Conservation (phyloP, 2,888 invertebrate species). For the Sympetrum striolatum region DNA sequence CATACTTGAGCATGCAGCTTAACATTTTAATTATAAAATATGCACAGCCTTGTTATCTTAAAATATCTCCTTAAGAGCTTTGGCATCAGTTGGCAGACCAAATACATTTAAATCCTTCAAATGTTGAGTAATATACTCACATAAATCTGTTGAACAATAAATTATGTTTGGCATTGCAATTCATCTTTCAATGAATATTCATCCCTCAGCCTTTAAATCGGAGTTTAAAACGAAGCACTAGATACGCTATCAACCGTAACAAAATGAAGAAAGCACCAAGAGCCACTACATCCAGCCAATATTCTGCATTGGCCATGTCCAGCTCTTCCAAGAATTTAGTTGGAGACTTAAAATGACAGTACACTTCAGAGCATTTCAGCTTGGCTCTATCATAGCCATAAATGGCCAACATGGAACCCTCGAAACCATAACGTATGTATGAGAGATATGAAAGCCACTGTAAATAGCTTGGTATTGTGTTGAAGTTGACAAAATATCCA, state of each 20-base stretch:
- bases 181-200: neutral
- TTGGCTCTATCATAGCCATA: constrained; percentile 86
- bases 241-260: constrained; percentile 79
- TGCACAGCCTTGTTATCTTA: no score
- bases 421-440: constrained; percentile 91
- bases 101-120: no score
- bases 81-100: no score
- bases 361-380: constrained; percentile 80
- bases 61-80: no score
- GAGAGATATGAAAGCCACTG: constrained; percentile 90
- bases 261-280: constrained; percentile 79
- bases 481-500: constrained; percentile 92
- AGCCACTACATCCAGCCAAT: constrained; percentile 84
- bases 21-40: no score
- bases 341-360: constrained; percentile 83
- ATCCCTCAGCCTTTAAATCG: constrained; percentile 59
- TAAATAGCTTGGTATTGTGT: constrained; percentile 87
- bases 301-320: constrained; percentile 60
- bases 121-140: no score
- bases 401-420: constrained; percentile 90
- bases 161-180: no score
- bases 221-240: constrained; percentile 82
- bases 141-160: no score
- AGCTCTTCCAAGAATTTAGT: constrained; percentile 84
- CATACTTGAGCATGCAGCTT: no score